Conservation (phyloP, 2,797 vertebrate species). For the Hyperoplus immaculatus region DNA sequence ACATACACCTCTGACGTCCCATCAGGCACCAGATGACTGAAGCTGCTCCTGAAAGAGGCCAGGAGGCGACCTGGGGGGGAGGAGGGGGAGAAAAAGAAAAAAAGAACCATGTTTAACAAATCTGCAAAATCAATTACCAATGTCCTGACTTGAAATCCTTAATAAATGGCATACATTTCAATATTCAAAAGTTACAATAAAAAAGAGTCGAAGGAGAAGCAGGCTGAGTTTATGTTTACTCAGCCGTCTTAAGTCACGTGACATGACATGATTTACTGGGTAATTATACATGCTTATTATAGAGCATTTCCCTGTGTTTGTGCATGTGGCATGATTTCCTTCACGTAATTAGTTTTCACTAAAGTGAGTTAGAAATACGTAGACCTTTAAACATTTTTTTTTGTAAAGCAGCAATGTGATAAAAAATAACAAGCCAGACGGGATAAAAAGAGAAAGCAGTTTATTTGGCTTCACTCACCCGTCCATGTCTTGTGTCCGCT, state of each 20-base stretch:
- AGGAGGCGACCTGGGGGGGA: slow-evolving; percentile 86
- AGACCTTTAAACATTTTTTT: too few species aligned
- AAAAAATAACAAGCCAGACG: background rate
- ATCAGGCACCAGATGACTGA: slow-evolving; percentile 87
- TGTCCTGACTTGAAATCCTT: slow-evolving; percentile 50
- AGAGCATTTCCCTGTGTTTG: slow-evolving; percentile 8
- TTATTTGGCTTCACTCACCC: slow-evolving; percentile 80
- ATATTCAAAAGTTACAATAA: slow-evolving; percentile 47
- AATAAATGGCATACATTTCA: slow-evolving; percentile 46
- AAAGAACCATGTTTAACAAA: slow-evolving; percentile 45
- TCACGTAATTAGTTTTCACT: slow-evolving; percentile 4
- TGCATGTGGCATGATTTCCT: slow-evolving; percentile 5
- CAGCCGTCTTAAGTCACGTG: slow-evolving; percentile 34
- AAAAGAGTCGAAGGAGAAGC: slow-evolving; percentile 43
- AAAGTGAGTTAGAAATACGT: slow-evolving; percentile 1
- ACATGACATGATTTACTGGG: slow-evolving; percentile 32
- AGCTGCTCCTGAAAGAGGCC: slow-evolving; percentile 87
- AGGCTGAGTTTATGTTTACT: slow-evolving; percentile 29
- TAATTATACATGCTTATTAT: slow-evolving; percentile 26
- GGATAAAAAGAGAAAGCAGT: background rate
- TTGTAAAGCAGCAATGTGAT: background rate
- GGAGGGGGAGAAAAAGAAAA: slow-evolving; percentile 11
- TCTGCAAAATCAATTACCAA: slow-evolving; percentile 43
- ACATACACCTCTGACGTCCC: slow-evolving; percentile 86
- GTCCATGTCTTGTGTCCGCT: slow-evolving; percentile 89